These are phyloP conservation scores for Brienomyrus longianalis DNA, from an alignment of 2,113 vertebrate genomes.

Conservation along the genomic window DNA sequence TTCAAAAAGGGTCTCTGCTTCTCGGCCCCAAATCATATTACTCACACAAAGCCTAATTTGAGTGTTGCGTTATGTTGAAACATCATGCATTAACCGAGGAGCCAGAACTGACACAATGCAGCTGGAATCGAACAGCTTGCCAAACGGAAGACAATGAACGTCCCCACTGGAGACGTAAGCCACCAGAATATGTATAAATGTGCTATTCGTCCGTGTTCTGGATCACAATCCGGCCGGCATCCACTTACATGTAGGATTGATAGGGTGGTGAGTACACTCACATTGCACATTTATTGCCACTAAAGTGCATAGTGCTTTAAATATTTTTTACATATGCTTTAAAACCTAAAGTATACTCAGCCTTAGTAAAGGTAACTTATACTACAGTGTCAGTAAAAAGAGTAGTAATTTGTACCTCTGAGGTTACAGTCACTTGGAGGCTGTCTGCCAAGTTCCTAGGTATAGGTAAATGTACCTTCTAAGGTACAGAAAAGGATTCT, in stretches of 20 bases:
- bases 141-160: background rate
- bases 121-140: background rate
- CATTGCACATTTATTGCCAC: background rate
- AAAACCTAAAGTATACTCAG: background rate
- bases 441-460: background rate
- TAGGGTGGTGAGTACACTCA: background rate
- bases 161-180: background rate
- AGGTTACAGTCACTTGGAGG: background rate
- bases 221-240: background rate
- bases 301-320: background rate
- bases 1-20: background rate
- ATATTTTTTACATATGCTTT: background rate
- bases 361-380: background rate
- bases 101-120: background rate
- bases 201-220: background rate
- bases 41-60: slow-evolving; percentile 16
- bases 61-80: background rate
- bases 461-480: background rate
- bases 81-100: background rate
- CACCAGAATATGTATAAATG: background rate
- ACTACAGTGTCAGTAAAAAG: background rate
- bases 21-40: background rate
- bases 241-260: background rate
- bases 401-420: background rate
- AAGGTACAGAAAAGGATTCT: background rate